Percentiles rank a stretch among this genome's conserved stretches.
These are phyloP conservation scores for Orchesellides sinensis DNA, from an alignment of 2,888 invertebrate species.

Conservation along the genomic window DNA sequence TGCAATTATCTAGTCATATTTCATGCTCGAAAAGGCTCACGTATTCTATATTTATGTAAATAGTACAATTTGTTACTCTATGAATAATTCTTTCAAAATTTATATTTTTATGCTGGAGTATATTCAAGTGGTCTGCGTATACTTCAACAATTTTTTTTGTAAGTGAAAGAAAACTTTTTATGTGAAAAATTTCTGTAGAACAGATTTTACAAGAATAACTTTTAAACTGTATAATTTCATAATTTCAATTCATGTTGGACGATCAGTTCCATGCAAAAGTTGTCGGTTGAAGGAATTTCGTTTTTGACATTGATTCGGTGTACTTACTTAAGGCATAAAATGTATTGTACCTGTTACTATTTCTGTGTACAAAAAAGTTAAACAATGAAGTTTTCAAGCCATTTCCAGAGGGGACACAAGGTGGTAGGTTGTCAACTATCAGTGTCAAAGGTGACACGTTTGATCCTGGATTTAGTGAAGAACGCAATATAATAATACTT, in stretches of 20 bases:
- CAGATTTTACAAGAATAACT: too few species aligned
- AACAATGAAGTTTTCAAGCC: background rate
- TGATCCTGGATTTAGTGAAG: background rate
- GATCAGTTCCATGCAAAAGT: too few species aligned
- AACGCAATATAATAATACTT: background rate
- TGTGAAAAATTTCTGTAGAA: too few species aligned
- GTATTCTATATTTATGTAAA: constrained; percentile 27
- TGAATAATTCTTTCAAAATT: background rate
- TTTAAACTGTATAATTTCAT: too few species aligned
- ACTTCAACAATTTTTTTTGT: too few species aligned
- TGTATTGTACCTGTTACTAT: too few species aligned
- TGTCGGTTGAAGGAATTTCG: too few species aligned
- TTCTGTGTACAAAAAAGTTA: too few species aligned
- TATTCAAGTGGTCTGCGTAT: background rate
- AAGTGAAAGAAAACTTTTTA: too few species aligned
- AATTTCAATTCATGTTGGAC: too few species aligned
- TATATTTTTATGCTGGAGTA: background rate
- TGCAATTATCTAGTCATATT: constrained; percentile 59
- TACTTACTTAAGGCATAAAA: too few species aligned
- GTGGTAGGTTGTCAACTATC: constrained; percentile 18
- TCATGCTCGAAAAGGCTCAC: background rate
- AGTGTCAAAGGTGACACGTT: constrained; percentile 38
- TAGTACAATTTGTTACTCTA: constrained; percentile 3
- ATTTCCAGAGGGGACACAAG: constrained; percentile 26
- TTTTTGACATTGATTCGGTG: too few species aligned